Evolutionary conservation across 2,888 invertebrate genomes (phyloP).

Genomic region (Beris morrisii): DNA sequence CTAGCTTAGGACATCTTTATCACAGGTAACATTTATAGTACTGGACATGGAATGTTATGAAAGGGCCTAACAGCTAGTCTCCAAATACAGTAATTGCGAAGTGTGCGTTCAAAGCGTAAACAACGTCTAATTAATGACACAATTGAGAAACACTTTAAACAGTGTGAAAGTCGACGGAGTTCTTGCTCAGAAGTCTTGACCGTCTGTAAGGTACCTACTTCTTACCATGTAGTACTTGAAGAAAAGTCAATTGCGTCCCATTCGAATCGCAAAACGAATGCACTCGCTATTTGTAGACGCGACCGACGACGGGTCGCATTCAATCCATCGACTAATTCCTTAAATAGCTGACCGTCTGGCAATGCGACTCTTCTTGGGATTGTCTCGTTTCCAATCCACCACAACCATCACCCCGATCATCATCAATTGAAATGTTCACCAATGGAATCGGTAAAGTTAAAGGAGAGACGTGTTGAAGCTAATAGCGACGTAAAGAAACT

Average conservation of each 20-base stretch:
- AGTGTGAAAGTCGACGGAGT: neutral
- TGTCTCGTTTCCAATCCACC: too few species aligned
- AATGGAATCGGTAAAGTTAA: too few species aligned
- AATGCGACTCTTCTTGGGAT: slow-evolving; percentile 2
- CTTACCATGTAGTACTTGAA: neutral
- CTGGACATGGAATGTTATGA: too few species aligned
- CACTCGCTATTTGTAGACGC: neutral
- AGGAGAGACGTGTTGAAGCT: too few species aligned
- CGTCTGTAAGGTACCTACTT: neutral
- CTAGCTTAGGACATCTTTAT: too few species aligned
- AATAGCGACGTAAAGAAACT: too few species aligned
- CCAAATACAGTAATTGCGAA: neutral
- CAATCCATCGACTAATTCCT: slow-evolving; percentile 21
- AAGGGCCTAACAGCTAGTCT: too few species aligned
- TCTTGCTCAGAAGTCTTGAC: neutral
- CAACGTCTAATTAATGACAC: slow-evolving; percentile 5
- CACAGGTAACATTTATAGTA: too few species aligned
- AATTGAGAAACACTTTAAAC: slow-evolving; percentile 7
- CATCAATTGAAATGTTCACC: too few species aligned
- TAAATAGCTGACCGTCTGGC: slow-evolving; percentile 22
- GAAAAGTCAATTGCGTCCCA: slow-evolving; percentile 1
- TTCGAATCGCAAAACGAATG: neutral
- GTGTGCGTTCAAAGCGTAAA: neutral
- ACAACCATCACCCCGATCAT: too few species aligned
- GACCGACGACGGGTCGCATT: slow-evolving; percentile 15